Evolutionary conservation across 1,140 invertebrate species (phyloP), one percentile per base, ranked within the genome.

Genomic region (Drosophila elegans): DNA sequence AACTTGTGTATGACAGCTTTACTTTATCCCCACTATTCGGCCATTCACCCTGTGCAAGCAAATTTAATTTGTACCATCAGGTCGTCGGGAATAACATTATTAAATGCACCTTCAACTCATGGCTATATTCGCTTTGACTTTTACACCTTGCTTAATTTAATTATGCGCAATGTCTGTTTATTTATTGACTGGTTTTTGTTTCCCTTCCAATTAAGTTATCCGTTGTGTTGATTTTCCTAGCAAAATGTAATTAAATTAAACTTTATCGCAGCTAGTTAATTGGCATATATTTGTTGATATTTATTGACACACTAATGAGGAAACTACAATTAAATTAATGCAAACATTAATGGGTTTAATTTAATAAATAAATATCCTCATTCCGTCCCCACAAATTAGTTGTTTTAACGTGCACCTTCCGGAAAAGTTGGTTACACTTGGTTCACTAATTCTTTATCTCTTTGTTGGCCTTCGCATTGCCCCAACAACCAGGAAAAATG

Each of bases 161-260:
- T 74, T 71, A 81, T 67, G 74, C 71, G 62, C 63, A 86, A 78
- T 86, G 81, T 78, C 36, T 85, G 48, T 59, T 78, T 78, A 74
- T 74, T 55, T 66, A 55, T 46, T 27, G 61, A 38, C n/a, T 7
- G 27, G 16, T 41, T 10, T 32, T 11, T 61, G 9, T n/a, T 25
- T 13, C 2, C n/a, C 38, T 34, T 21, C 16, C 29, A 39, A 51
- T 56, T 25, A 32, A 38, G 39, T 21, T 9, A 13, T 12, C 29
- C 2, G 10, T 55, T 53, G 48, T 55, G 29, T 27, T 36, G 56
- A 12, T 25, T 54, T 59, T 3, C 45, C 29, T 10, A 21, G 32
- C 9, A 32, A 69, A 52, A 53, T 45, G 39, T 52, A 46, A 25
- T 57, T 67, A 39, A 32, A 52, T 45, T 39, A 10, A 29, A 52